Conservation (phyloP, 2,113 vertebrate genomes). For the Sander lucioperca region DNA sequence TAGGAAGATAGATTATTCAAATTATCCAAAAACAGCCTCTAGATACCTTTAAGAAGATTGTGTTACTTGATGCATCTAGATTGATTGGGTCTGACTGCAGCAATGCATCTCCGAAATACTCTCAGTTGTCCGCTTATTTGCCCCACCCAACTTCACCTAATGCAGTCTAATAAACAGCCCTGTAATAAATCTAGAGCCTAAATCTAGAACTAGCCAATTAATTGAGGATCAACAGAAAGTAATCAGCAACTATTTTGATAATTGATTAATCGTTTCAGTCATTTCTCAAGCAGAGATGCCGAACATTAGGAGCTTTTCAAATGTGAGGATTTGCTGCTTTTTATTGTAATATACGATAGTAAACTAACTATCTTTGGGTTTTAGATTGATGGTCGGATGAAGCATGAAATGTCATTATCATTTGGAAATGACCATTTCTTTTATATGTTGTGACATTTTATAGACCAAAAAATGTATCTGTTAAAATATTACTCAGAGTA, state of each 20-base stretch:
- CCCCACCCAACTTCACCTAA: neutral
- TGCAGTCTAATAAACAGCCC: neutral
- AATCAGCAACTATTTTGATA: neutral
- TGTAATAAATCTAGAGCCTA: neutral
- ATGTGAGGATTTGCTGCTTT: neutral
- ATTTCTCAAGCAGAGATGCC: too few relatives aligned
- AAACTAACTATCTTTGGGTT: neutral
- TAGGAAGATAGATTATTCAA: conserved; percentile 79
- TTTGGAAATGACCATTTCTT: neutral
- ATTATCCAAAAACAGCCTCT: neutral
- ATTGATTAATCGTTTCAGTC: neutral
- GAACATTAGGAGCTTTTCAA: neutral
- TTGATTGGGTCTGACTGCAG: conserved; percentile 51
- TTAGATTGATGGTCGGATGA: neutral
- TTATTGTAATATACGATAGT: neutral
- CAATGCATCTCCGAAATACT: neutral
- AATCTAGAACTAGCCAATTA: neutral
- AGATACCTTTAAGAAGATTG: conserved; percentile 64
- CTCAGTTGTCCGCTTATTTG: neutral
- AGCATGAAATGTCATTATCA: neutral
- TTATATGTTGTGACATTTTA: neutral
- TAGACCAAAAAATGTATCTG: neutral
- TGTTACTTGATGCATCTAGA: conserved; percentile 88
- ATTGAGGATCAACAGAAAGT: neutral
- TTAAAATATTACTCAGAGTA: too few relatives aligned